Percentiles rank a stretch among this genome's conserved stretches.
Conservation (phyloP, 53 echinoderm and acorn worm genomes). For the Mesocentrotus franciscanus region DNA sequence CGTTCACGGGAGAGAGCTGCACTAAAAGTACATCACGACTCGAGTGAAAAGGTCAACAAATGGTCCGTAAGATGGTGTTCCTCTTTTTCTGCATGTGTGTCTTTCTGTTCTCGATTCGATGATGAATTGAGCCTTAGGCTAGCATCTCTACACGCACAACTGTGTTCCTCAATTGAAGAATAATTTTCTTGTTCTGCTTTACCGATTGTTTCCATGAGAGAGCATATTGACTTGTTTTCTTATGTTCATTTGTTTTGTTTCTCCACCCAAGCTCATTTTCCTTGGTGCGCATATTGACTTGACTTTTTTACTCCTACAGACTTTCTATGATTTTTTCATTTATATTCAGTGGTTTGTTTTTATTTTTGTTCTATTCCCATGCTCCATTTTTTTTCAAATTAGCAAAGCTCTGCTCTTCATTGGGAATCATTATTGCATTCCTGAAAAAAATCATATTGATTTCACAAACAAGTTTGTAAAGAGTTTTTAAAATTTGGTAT, state of each 20-base stretch:
- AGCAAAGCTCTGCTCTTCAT: neutral
- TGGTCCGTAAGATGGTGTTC: neutral
- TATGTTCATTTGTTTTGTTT: neutral
- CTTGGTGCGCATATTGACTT: neutral
- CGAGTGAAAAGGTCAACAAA: conserved; percentile 51
- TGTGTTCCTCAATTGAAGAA: conserved; percentile 39
- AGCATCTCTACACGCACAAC: neutral
- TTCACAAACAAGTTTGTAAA: neutral
- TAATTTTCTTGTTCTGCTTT: conserved; percentile 17
- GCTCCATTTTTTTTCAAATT: neutral
- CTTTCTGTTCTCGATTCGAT: conserved; percentile 17
- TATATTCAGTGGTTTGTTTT: neutral
- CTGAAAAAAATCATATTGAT: neutral
- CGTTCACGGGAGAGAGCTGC: neutral
- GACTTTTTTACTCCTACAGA: neutral
- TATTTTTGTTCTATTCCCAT: neutral
- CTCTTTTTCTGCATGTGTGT: neutral
- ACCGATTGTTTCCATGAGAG: neutral
- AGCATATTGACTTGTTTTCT: conserved; percentile 42
- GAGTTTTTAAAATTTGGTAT: neutral
- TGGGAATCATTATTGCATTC: neutral
- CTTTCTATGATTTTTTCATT: neutral
- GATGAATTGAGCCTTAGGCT: conserved; percentile 40
- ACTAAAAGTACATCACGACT: conserved; percentile 42
- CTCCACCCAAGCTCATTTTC: neutral